A percentile compares a stretch with the other conserved stretches of the same genome.
Conservation (phyloP, 2,888 invertebrate species). For the Agonopterix arenella region DNA sequence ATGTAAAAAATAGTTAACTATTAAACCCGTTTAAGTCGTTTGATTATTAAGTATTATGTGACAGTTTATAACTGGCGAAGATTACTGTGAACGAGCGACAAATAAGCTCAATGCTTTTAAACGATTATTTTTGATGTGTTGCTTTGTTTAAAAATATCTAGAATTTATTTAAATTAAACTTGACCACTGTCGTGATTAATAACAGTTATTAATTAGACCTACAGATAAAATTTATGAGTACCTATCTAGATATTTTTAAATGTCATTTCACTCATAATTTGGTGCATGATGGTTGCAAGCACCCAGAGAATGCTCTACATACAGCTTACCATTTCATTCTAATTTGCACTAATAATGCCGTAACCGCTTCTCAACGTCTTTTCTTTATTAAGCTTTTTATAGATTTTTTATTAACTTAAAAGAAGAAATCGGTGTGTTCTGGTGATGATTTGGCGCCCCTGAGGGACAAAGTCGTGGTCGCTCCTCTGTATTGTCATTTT, state of each 20-base stretch:
- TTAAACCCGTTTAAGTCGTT: too few species aligned
- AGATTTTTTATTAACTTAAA: slow-evolving; percentile 34
- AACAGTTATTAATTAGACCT: too few species aligned
- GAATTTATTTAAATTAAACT: background rate
- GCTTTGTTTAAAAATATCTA: slow-evolving; percentile 11
- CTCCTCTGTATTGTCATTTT: slow-evolving; percentile 11
- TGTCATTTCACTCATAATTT: slow-evolving; percentile 12
- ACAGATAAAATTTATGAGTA: background rate
- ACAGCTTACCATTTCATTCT: slow-evolving; percentile 45
- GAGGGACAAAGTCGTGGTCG: slow-evolving; percentile 57
- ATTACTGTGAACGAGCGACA: background rate
- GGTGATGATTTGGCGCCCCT: slow-evolving; percentile 70
- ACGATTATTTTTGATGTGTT: background rate
- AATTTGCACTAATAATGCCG: slow-evolving; percentile 47
- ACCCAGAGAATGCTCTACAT: slow-evolving; percentile 42
- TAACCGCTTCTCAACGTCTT: slow-evolving; percentile 41
- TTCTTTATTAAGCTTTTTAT: slow-evolving; percentile 43
- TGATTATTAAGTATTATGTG: background rate
- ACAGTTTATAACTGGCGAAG: background rate
- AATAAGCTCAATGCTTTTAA: background rate
- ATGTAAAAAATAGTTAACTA: too few species aligned
- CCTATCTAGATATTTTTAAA: slow-evolving; percentile 23
- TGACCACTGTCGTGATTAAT: too few species aligned
- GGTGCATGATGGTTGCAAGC: slow-evolving; percentile 28
- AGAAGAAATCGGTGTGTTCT: slow-evolving; percentile 70